phyloP scores from a whole-genome alignment of 2,888 invertebrate genomes.

The Patella pellucida region DNA sequence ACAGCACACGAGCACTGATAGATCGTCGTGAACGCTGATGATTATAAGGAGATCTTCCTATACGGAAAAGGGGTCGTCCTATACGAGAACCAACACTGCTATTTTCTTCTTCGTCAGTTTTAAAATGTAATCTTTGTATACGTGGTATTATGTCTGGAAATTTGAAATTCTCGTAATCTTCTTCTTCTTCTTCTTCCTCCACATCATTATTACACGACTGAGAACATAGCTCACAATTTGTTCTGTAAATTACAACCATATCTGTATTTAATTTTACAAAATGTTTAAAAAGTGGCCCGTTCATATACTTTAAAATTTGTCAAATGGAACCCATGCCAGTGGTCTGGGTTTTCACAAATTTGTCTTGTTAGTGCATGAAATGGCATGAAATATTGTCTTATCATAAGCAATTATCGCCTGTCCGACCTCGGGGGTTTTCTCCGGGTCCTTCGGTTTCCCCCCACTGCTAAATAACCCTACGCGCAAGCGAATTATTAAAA shows the following conservation, averaged over 20 bases:
- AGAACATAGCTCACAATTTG: slow-evolving; percentile 36
- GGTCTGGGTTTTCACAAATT: too few relatives aligned
- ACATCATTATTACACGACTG: slow-evolving; percentile 31
- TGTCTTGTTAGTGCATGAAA: too few relatives aligned
- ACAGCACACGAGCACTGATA: slow-evolving; percentile 40
- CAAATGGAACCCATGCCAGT: too few relatives aligned
- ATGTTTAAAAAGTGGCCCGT: too few relatives aligned
- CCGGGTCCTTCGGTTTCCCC: too few relatives aligned
- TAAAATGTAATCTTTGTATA: slow-evolving; percentile 18
- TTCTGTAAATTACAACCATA: neutral
- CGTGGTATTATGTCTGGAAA: slow-evolving; percentile 40
- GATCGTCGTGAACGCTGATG: slow-evolving; percentile 22
- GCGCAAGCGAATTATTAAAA: too few relatives aligned
- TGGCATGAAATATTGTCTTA: too few relatives aligned
- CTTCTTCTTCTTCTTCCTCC: slow-evolving; percentile 34
- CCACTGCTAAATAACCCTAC: too few relatives aligned
- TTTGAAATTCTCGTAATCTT: slow-evolving; percentile 33
- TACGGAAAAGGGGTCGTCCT: slow-evolving; percentile 29
- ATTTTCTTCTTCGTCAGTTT: slow-evolving; percentile 20
- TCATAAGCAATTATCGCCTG: too few relatives aligned
- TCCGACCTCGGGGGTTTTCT: too few relatives aligned
- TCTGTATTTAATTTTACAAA: too few relatives aligned
- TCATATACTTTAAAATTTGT: too few relatives aligned
- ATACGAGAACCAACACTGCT: slow-evolving; percentile 21
- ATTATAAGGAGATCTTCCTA: slow-evolving; percentile 24